Percentiles rank a stretch among this genome's conserved stretches.
phyloP scores from a whole-genome alignment of 2,888 invertebrate species.

The Eupithecia tripunctaria region DNA sequence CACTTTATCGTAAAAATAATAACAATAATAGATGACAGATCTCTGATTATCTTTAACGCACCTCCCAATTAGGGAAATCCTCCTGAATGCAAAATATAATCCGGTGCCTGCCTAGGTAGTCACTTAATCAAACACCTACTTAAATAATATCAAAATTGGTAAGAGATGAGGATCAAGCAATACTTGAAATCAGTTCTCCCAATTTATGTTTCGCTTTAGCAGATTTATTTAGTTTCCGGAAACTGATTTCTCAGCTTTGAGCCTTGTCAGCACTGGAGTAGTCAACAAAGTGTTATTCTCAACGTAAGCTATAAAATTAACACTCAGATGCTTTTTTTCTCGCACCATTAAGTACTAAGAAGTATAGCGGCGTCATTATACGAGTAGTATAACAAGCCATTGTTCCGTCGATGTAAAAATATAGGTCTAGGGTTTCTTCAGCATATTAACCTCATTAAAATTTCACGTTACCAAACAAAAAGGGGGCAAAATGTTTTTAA shows the following conservation, averaged over 20 bases:
- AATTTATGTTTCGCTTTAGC: background rate
- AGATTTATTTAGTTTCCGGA: background rate
- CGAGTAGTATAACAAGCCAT: slow-evolving; percentile 50
- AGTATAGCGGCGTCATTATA: slow-evolving; percentile 40
- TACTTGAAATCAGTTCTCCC: background rate
- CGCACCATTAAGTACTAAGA: slow-evolving; percentile 39
- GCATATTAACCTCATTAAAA: background rate
- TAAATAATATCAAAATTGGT: background rate
- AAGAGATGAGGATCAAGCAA: background rate
- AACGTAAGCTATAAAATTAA: slow-evolving; percentile 41
- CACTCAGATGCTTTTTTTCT: slow-evolving; percentile 38
- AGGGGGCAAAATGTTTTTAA: background rate
- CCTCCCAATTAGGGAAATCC: background rate
- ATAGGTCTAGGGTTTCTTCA: background rate
- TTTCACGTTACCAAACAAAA: background rate
- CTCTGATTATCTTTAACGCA: background rate
- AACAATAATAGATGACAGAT: slow-evolving; percentile 12
- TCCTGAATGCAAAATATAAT: background rate
- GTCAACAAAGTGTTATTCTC: slow-evolving; percentile 10
- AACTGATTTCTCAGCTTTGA: background rate
- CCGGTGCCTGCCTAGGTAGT: background rate
- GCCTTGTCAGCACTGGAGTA: background rate
- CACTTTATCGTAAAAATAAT: slow-evolving; percentile 43
- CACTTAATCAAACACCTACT: too few relatives aligned
- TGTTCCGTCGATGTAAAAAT: slow-evolving; percentile 43